Evolutionary conservation across 2,888 invertebrate species (phyloP).

Genomic region (Scrobipalpa atriplicella): DNA sequence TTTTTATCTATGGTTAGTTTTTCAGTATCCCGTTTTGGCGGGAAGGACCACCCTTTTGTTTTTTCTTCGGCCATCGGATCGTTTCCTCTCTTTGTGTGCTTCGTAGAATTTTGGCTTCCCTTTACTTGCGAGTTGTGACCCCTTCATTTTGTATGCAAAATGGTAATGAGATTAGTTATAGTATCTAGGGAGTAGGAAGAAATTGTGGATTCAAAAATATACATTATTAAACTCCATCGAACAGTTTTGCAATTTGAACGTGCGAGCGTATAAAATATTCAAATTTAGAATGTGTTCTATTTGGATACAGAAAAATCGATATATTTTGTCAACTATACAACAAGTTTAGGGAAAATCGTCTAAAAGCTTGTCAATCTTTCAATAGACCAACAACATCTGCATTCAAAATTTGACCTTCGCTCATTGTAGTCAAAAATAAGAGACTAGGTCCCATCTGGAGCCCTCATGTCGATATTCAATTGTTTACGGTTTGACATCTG

Average conservation of each 20-base stretch:
- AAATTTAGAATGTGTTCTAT: too few relatives aligned
- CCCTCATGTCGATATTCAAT: slow-evolving; percentile 41
- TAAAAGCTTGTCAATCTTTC: background rate
- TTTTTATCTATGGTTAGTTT: slow-evolving; percentile 49
- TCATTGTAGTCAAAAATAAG: background rate
- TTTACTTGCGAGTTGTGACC: slow-evolving; percentile 42
- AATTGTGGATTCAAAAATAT: background rate
- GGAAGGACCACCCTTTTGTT: slow-evolving; percentile 63
- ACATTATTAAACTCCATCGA: background rate
- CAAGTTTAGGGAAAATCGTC: background rate
- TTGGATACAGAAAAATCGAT: too few relatives aligned
- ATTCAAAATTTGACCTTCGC: slow-evolving; percentile 28
- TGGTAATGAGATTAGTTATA: slow-evolving; percentile 29
- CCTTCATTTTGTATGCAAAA: slow-evolving; percentile 50
- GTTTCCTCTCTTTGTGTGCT: slow-evolving; percentile 77
- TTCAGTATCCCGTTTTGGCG: slow-evolving; percentile 64
- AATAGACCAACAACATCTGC: slow-evolving; percentile 27
- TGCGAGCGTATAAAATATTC: too few relatives aligned
- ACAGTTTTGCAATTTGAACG: too few relatives aligned
- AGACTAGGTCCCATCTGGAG: slow-evolving; percentile 44
- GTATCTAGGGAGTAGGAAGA: slow-evolving; percentile 24
- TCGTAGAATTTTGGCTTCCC: slow-evolving; percentile 71
- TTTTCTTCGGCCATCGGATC: slow-evolving; percentile 68
- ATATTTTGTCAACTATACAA: too few relatives aligned
- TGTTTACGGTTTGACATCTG: slow-evolving; percentile 19